Base-by-base conservation (phyloP, 1,140 invertebrate species). In the Drosophila mayri region DNA sequence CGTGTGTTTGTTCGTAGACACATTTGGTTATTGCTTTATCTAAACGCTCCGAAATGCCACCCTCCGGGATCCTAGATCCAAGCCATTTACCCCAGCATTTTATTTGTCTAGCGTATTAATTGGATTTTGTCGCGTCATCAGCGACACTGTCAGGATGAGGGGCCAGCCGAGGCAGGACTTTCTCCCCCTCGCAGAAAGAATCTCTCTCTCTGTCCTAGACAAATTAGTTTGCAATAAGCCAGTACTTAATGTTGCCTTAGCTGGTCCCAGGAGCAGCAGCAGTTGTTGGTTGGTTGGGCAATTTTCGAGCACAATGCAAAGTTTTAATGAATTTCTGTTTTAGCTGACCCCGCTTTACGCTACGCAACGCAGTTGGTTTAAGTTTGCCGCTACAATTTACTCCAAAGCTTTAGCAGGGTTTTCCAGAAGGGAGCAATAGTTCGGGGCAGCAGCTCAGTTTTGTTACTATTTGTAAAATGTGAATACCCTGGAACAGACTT, bases 101-200 rank as follows among this genome's bases (percentile, higher is more conserved):
- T 90, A 90, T 90, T 90, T 90, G 85, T 90, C 85, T 90, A 80
- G 85, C 85, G 81, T 79, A 90, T 90, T 90, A 90, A 90, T 90
- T 90, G 86, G 85, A 88, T 90, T 84, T 90, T 81, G 85, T 81
- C 86, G 86, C 85, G 81, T 90, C 86, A 90, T 81, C 81, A 90
- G 62, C 78, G 58, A 44, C 40, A 47, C 63, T 60, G 41, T 10
- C 10, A 20, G 46, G 25, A 38, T 32, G 12, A n/a, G 60, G 1
- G 11, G 25, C 32, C 14, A 6, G 43, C 8, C 28, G 35, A 37
- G 7, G 49, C n/a, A 7, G 37, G 37, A 18, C 64, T 40, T 25
- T 38, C 11, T 12, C 30, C 59, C 43, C 41, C 41, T 46, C 28
- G 20, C 30, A 32, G 40, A 46, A 50, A 84, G 3, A 88, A 81